phyloP scores from a whole-genome alignment of 2,888 invertebrate species.

The Cephus rjabovi region DNA sequence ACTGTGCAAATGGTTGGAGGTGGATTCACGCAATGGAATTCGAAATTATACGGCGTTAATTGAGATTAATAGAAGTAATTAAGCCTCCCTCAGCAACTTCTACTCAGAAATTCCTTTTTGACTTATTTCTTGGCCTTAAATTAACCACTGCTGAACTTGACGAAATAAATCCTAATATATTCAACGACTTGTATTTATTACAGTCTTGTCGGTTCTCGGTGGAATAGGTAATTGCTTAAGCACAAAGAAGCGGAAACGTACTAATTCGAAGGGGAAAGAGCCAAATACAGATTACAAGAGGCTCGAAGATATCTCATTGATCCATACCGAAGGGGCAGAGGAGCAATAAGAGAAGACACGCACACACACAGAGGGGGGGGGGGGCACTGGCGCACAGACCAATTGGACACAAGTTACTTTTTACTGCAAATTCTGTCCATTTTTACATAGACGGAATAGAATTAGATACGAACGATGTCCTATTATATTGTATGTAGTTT shows the following conservation, averaged over 20 bases:
- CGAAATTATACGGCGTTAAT: conserved; percentile 22
- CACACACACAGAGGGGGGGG: no score
- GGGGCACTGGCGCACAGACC: no score
- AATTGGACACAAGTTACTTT: no score
- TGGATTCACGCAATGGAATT: conserved; percentile 11
- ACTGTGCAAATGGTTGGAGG: conserved; percentile 1
- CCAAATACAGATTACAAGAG: no score
- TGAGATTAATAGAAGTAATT: conserved; percentile 22
- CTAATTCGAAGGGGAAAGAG: background rate
- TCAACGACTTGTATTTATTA: conserved; percentile 8
- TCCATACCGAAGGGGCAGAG: no score
- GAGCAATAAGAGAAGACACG: background rate
- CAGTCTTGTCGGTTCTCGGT: conserved; percentile 7
- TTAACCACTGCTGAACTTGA: conserved; percentile 17
- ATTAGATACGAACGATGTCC: no score
- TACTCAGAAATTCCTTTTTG: conserved; percentile 15
- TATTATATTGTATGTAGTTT: no score
- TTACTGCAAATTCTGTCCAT: no score
- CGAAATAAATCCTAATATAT: conserved; percentile 19
- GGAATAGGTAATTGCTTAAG: background rate
- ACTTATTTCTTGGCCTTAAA: conserved; percentile 20
- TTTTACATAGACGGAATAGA: no score
- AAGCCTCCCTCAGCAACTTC: conserved; percentile 17
- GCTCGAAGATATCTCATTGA: no score
- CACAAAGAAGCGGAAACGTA: no score